Evolutionary conservation across 2,888 invertebrate species (phyloP), one percentile per base, ranked within the genome.

Genomic region (Agrochola lota): DNA sequence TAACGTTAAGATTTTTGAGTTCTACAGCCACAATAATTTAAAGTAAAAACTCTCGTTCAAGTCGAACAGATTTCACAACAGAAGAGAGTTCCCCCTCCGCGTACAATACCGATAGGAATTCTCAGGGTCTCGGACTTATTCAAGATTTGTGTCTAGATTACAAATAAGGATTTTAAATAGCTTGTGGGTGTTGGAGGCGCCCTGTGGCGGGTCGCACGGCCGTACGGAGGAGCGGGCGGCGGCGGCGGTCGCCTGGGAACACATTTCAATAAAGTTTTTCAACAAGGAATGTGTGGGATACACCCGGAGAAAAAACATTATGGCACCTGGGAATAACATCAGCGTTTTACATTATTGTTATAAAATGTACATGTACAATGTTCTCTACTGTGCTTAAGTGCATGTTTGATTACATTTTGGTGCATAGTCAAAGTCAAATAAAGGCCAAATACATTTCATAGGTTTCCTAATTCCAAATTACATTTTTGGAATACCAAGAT

Each of bases 101-200:
- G 40, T 12, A 62, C 17, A 68, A 62, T 62, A 68, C 17, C 63
- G 62, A 62, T 55, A 35, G 6, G 4, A 55, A 46, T 60, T 23
- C 46, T 57, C 55, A 23, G 77, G 35, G 67, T 35, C 17, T 17
- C 76, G 55, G 43, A 68, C 77, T 46, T 46, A 60, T 66, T 73
- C 66, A 35, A 71, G 77, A 62, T 67, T 62, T 76, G 76, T 71
- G 71, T 71, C 68, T 67, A 66, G 59, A 78, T 79, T 72, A 63
- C 68, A 69, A 79, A 77, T 68, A 71, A 71, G 78, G 66, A 52
- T 78, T 79, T 59, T 78, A 77, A 63, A 78, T 72, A 72, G 62
- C 57, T 67, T 35, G 66, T 17, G 77, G 43, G 67, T 46, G 60
- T 62, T 23, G 40, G 40, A 17, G 49, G 57, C 23, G 55, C n/a